A percentile compares a stretch with the other conserved stretches of the same genome.
phyloP scores from a whole-genome alignment of 2,797 vertebrate species.

The Cottoperca gobio region DNA sequence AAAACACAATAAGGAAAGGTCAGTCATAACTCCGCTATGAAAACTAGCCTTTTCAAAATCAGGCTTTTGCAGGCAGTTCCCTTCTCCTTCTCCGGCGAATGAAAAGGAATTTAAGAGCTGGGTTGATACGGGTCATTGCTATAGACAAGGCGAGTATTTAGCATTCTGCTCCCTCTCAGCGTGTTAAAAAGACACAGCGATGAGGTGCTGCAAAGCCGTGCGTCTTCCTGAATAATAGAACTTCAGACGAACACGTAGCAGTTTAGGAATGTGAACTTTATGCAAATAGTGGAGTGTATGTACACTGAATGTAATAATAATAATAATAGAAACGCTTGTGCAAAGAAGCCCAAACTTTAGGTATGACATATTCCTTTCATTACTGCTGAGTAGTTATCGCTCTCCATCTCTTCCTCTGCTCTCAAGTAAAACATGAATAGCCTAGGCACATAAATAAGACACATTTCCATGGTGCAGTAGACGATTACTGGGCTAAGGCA shows the following conservation, averaged over 20 bases:
- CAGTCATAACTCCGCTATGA: constrained; percentile 45
- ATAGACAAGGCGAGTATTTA: constrained; percentile 34
- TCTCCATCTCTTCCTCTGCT: neutral
- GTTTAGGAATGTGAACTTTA: constrained; percentile 18
- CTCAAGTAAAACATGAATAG: neutral
- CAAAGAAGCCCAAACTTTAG: constrained; percentile 21
- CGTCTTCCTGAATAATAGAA: constrained; percentile 15
- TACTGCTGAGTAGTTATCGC: neutral
- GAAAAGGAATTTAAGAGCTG: constrained; percentile 41
- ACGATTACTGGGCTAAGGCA: neutral
- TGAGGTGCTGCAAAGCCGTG: constrained; percentile 10
- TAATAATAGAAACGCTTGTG: too few relatives aligned
- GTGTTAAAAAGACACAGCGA: constrained; percentile 32
- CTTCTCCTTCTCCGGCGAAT: constrained; percentile 22
- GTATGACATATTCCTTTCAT: neutral
- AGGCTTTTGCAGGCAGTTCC: constrained; percentile 28
- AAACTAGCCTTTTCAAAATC: constrained; percentile 46
- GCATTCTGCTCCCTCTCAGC: constrained; percentile 34
- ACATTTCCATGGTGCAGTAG: neutral
- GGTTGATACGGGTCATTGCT: constrained; percentile 51
- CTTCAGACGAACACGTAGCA: neutral
- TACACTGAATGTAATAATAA: constrained; percentile 8
- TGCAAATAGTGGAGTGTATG: constrained; percentile 21
- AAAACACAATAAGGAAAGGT: constrained; percentile 49
- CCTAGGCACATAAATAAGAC: constrained; percentile 9